Percentiles rank a stretch among this genome's conserved stretches.
Evolutionary conservation across 1,140 invertebrate genomes (phyloP).

Genomic region (Philotrypesis tridentata): DNA sequence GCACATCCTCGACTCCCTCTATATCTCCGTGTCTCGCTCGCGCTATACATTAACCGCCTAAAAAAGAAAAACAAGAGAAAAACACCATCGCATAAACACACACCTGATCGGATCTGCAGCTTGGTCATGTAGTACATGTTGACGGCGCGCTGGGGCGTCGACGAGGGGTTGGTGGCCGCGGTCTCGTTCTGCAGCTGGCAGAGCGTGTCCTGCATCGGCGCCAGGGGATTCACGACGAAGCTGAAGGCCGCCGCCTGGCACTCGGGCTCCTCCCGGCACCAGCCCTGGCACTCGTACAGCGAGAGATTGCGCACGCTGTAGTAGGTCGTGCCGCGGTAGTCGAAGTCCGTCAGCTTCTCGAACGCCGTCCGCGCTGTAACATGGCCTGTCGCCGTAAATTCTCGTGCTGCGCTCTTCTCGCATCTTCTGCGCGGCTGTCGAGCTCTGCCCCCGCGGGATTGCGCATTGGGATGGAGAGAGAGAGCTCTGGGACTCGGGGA

Average conservation of each 20-base stretch:
- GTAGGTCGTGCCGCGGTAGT: slow-evolving; percentile 92
- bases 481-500: no score
- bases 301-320: slow-evolving; percentile 94
- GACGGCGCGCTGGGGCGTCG: slow-evolving; percentile 85
- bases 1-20: no score
- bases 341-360: slow-evolving; percentile 93
- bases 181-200: slow-evolving; percentile 95
- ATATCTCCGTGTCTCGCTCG: no score
- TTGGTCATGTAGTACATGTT: slow-evolving; percentile 98
- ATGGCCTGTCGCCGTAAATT: not conserved
- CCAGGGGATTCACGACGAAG: slow-evolving; percentile 92
- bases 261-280: slow-evolving; percentile 92
- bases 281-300: slow-evolving; percentile 94
- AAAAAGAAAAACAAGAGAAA: slow-evolving; percentile 15
- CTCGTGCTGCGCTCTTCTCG: no score
- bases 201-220: slow-evolving; percentile 92
- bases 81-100: not conserved
- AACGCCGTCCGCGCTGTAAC: slow-evolving; percentile 87
- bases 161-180: slow-evolving; percentile 88
- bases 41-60: no score
- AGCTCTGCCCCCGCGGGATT: no score
- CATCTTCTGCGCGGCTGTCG: no score
- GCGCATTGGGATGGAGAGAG: not conserved
- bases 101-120: slow-evolving; percentile 88
- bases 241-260: slow-evolving; percentile 94